Base-by-base conservation (phyloP, 2,113 vertebrate genomes). In the Vidua macroura region DNA sequence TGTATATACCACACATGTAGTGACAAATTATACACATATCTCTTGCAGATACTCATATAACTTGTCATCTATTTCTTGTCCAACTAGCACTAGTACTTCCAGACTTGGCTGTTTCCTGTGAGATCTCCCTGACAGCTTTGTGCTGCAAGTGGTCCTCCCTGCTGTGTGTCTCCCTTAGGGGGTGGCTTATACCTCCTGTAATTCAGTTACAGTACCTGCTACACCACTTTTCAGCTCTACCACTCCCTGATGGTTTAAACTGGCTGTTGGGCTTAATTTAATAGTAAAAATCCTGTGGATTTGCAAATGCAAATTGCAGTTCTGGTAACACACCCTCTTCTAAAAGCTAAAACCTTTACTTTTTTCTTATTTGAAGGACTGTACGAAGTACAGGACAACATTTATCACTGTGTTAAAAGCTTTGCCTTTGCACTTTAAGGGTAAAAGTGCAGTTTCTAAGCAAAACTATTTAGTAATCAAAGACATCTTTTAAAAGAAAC, bases 391-490 rank as follows among this genome's bases (percentile, higher is more conserved):
- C 22, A 82, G 37, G 70, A 75, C 27, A 76, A 73, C n/a, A 46
- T 82, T 83, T 83, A 84, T 46, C 30, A 37, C 13, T 3, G 7
- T 37, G 39, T 66, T 94, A 80, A 93, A 95, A 95, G 75, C 67
- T 91, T 84, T 85, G 46, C 31, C 81, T 90, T 67, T 76, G 43
- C 58, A 66, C 59, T 96, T 67, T 7, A 51, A 79, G 31, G 30
- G n/a, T 78, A 89, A 92, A 84, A 53, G 46, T 69, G 37, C n/a
- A 73, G 48, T 56, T 91, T 82, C 74, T 74, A 88, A 87, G 70
- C 75, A 83, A 87, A 85, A 85, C 7, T 92, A 79, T 82, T 95
- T 67, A 77, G 75, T 83, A 92, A 91, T 79, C 87, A 94, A 76
- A 87, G 70, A 75, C 52, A 85, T 56, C 41, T 95, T 91, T 85